Conservation (phyloP, 2,888 invertebrate species). For the Mamestra brassicae region DNA sequence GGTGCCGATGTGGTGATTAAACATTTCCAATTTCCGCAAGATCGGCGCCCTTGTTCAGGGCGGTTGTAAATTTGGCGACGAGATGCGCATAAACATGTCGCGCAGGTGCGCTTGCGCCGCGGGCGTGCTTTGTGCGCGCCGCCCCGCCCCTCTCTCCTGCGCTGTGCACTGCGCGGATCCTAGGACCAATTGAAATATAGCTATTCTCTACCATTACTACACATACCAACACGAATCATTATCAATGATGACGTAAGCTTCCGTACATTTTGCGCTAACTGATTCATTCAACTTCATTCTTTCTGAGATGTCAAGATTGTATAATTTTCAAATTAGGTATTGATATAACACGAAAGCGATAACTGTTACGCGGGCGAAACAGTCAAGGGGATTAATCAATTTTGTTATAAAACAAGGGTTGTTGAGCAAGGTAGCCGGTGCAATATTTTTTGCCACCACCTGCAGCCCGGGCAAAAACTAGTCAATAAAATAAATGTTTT, state of each 20-base stretch:
- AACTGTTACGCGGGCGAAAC: conserved; percentile 40
- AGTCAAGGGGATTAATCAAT: conserved; percentile 58
- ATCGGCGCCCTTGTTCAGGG: conserved; percentile 66
- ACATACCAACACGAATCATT: background rate
- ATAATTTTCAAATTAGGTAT: conserved; percentile 43
- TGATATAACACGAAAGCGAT: conserved; percentile 48
- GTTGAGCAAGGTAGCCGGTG: conserved; percentile 60
- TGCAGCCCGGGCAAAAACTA: conserved; percentile 82
- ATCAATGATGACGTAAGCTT: conserved; percentile 22
- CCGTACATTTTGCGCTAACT: background rate
- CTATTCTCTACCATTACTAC: conserved; percentile 22
- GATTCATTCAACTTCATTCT: conserved; percentile 29
- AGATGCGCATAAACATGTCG: conserved; percentile 86
- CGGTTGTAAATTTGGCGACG: conserved; percentile 85
- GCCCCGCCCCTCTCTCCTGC: conserved; percentile 47
- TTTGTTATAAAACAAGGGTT: conserved; percentile 60
- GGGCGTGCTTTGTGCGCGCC: conserved; percentile 79
- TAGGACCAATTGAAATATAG: conserved; percentile 50
- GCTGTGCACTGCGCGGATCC: background rate
- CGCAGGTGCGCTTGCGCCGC: conserved; percentile 76
- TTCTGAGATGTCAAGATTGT: conserved; percentile 24
- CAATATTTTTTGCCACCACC: conserved; percentile 81
- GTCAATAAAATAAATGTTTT: conserved; percentile 81
- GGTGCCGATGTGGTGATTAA: conserved; percentile 83
- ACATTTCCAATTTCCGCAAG: conserved; percentile 83